These are phyloP conservation scores for Acanthosepion esculentum DNA, from an alignment of 2,888 invertebrate genomes.

Conservation along the genomic window DNA sequence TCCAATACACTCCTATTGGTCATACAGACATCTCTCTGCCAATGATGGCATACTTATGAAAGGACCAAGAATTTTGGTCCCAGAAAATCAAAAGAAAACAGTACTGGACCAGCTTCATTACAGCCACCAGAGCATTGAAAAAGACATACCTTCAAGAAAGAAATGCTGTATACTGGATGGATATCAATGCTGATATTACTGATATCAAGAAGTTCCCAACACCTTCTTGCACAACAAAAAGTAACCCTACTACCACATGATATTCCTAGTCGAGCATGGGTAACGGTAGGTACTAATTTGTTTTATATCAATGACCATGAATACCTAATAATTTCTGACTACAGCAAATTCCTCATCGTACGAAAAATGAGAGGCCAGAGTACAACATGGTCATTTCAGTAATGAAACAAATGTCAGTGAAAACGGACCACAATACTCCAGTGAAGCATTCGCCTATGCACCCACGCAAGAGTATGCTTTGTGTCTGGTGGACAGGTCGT, in stretches of 20 bases:
- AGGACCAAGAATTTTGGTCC: slow-evolving; percentile 50
- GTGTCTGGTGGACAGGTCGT: too few relatives aligned
- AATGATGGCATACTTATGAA: slow-evolving; percentile 52
- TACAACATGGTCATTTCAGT: neutral
- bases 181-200: slow-evolving; percentile 51
- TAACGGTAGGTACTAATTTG: slow-evolving; percentile 50
- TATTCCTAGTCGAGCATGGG: slow-evolving; percentile 50
- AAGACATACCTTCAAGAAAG: slow-evolving; percentile 51
- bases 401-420: slow-evolving; percentile 35
- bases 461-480: too few relatives aligned
- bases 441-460: neutral
- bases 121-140: slow-evolving; percentile 51
- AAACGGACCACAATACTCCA: too few relatives aligned
- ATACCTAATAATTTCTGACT: slow-evolving; percentile 48
- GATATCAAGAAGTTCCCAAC: neutral
- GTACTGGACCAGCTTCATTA: slow-evolving; percentile 51
- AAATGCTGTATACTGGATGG: slow-evolving; percentile 50
- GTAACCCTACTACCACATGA: slow-evolving; percentile 50
- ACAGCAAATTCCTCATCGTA: slow-evolving; percentile 49
- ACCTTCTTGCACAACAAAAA: slow-evolving; percentile 50
- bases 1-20: too few relatives aligned
- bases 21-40: slow-evolving; percentile 51
- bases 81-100: slow-evolving; percentile 47
- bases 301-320: slow-evolving; percentile 50
- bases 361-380: slow-evolving; percentile 11